Conservation (phyloP, 2,113 vertebrate species). For the Mionectes macconnelli region DNA sequence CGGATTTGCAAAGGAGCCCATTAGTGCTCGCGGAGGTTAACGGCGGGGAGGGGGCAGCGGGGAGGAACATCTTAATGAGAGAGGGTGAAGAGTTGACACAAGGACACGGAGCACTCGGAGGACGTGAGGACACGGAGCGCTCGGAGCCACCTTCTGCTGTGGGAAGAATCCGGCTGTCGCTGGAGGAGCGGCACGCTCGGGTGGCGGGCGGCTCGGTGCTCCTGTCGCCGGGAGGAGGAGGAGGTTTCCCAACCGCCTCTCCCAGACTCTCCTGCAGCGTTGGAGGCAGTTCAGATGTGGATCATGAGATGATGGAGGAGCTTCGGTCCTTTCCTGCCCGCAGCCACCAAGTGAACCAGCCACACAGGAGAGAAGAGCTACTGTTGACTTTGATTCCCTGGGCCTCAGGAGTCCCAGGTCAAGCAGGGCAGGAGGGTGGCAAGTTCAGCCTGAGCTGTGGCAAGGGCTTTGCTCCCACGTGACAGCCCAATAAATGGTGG, state of each 20-base stretch:
- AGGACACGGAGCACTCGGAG: background rate
- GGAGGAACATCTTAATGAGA: constrained; percentile 12
- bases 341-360: background rate
- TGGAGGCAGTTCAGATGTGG: background rate
- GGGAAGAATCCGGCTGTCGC: background rate
- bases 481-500: background rate
- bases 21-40: background rate
- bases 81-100: background rate
- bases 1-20: background rate
- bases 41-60: background rate
- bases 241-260: background rate
- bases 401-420: background rate
- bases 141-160: background rate
- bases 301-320: background rate
- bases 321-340: rapidly evolving
- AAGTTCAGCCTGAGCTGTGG: background rate
- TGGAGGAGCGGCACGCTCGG: rapidly evolving
- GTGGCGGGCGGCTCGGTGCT: rapidly evolving
- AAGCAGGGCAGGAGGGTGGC: background rate
- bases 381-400: background rate
- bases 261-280: rapidly evolving
- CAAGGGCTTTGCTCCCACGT: rapidly evolving
- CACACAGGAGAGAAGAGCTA: background rate
- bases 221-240: background rate
- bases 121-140: background rate